Evolutionary conservation across 2,797 vertebrate genomes (phyloP).

Genomic region (Glossophaga mutica): DNA sequence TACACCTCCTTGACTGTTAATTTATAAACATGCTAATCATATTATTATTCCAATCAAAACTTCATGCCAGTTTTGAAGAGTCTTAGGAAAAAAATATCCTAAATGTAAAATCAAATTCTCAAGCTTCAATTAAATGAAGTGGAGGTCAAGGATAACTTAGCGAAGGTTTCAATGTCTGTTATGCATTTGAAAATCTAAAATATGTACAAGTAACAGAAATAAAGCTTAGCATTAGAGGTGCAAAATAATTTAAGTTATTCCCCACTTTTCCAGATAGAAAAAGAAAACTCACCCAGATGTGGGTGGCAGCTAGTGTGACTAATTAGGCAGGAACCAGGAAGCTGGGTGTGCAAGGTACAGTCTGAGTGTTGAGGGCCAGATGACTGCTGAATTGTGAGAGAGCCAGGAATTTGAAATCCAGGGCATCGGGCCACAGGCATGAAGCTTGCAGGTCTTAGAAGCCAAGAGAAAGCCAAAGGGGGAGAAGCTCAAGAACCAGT

Average conservation of each 20-base stretch:
- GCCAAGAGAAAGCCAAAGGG: conserved; percentile 24
- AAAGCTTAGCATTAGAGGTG: neutral
- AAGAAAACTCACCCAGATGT: conserved; percentile 3
- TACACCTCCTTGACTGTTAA: conserved; percentile 73
- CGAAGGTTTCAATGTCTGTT: neutral
- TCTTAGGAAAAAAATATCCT: neutral
- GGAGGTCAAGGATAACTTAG: conserved; percentile 46
- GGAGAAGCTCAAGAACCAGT: neutral
- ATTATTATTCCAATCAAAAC: conserved; percentile 66
- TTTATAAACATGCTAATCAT: conserved; percentile 72
- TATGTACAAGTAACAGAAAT: neutral
- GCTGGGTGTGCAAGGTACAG: neutral
- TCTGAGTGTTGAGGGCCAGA: neutral
- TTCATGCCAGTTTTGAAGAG: conserved; percentile 47
- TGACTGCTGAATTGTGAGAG: neutral
- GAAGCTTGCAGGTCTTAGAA: neutral
- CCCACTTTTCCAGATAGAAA: neutral
- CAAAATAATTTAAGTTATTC: neutral
- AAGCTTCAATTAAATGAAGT: neutral
- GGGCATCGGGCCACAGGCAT: neutral
- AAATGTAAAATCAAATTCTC: conserved; percentile 37
- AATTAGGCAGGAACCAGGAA: neutral
- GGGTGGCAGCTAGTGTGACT: neutral
- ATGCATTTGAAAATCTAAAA: neutral
- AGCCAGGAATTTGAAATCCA: conserved; percentile 35